phyloP scores from a whole-genome alignment of 1,140 invertebrate genomes.

The Diprion similis region DNA sequence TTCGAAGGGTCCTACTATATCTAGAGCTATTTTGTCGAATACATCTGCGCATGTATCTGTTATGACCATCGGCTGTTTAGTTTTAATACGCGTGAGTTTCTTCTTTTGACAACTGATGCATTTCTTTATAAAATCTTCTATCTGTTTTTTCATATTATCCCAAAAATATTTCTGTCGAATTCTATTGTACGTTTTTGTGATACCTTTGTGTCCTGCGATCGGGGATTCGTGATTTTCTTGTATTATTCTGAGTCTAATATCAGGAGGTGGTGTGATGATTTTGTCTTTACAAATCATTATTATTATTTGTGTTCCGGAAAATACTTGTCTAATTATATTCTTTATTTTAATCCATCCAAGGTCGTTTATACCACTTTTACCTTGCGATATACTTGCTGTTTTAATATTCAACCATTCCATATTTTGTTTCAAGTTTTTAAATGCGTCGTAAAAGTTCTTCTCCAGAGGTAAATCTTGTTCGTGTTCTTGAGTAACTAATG shows the following conservation, averaged over 20 bases:
- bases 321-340: background rate
- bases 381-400: conserved; percentile 9
- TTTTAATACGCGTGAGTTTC: conserved; percentile 22
- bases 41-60: conserved; percentile 25
- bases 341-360: conserved; percentile 11
- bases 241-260: conserved; percentile 7
- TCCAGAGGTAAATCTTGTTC: background rate
- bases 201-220: conserved; percentile 32
- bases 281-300: conserved; percentile 18
- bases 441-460: too few species aligned
- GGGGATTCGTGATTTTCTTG: conserved; percentile 5
- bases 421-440: background rate
- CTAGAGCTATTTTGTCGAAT: conserved; percentile 29
- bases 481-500: background rate
- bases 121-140: conserved; percentile 21
- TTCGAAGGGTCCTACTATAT: conserved; percentile 22
- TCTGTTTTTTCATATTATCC: conserved; percentile 24
- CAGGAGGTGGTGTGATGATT: conserved; percentile 13
- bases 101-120: conserved; percentile 28
- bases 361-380: background rate
- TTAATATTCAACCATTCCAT: background rate
- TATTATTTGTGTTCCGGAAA: conserved; percentile 15
- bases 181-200: conserved; percentile 26
- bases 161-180: conserved; percentile 15
- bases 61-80: background rate